phyloP scores from a whole-genome alignment of 1,140 invertebrate species.

The Leptinotarsa lineolata region DNA sequence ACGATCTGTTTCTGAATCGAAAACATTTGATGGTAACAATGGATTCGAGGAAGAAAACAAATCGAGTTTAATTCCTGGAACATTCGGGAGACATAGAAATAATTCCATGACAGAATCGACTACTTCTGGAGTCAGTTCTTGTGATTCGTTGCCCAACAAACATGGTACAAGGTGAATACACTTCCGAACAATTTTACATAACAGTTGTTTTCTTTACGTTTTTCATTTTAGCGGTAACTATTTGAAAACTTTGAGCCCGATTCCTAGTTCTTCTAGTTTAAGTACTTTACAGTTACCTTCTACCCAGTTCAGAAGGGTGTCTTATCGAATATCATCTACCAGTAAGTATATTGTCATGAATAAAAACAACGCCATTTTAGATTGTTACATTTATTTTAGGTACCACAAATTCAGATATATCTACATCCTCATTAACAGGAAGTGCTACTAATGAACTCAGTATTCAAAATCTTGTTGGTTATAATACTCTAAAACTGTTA shows the following conservation, averaged over 20 bases:
- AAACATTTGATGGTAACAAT: constrained; percentile 60
- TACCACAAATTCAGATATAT: constrained; percentile 45
- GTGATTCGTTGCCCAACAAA: constrained; percentile 68
- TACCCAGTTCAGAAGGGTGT: constrained; percentile 51
- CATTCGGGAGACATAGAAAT: constrained; percentile 58
- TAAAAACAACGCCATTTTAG: background rate
- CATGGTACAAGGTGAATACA: constrained; percentile 57
- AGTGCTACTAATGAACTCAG: constrained; percentile 63
- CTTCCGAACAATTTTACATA: background rate
- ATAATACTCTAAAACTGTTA: constrained; percentile 76
- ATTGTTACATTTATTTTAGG: constrained; percentile 34
- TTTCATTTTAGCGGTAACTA: constrained; percentile 62
- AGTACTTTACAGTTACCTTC: constrained; percentile 51
- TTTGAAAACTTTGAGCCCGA: constrained; percentile 77
- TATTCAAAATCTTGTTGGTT: constrained; percentile 77
- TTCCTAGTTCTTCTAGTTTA: constrained; percentile 76
- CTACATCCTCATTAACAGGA: constrained; percentile 53
- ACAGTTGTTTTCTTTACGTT: constrained; percentile 1
- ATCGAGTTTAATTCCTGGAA: constrained; percentile 31
- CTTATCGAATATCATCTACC: constrained; percentile 60
- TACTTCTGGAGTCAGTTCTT: constrained; percentile 77
- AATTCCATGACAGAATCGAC: constrained; percentile 72
- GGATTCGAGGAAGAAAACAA: constrained; percentile 36
- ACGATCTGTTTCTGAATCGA: constrained; percentile 67
- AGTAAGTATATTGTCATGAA: constrained; percentile 54